Evolutionary conservation across 2,888 invertebrate species (phyloP).

Genomic region (Eupithecia abbreviata): DNA sequence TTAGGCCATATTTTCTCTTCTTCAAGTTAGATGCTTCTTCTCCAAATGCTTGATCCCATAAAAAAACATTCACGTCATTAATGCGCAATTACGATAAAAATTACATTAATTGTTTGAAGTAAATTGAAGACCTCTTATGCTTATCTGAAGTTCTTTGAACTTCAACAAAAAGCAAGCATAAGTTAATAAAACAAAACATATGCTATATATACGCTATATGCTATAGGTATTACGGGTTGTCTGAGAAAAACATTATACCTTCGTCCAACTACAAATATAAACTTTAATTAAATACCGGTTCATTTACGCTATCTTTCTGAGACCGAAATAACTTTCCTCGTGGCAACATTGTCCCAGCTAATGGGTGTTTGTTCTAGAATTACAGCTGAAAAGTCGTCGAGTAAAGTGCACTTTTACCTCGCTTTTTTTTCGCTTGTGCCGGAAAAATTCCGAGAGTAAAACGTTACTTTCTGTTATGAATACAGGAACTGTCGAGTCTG

Average conservation of each 20-base stretch:
- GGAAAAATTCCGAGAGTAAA: neutral
- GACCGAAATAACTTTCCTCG: constrained; percentile 18
- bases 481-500: neutral
- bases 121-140: too few species aligned
- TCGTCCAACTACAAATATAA: constrained; percentile 1
- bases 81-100: neutral
- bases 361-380: constrained; percentile 17
- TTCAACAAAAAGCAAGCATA: neutral
- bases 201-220: neutral
- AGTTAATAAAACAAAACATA: neutral
- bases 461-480: neutral
- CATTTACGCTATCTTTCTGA: constrained; percentile 20
- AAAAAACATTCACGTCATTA: neutral
- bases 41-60: too few species aligned
- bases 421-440: neutral
- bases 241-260: neutral
- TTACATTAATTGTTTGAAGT: neutral
- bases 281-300: constrained; percentile 16
- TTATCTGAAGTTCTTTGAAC: too few species aligned
- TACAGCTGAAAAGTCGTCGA: constrained; percentile 10
- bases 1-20: too few species aligned
- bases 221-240: neutral
- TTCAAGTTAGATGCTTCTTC: too few species aligned
- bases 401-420: neutral
- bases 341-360: constrained; percentile 10